Evolutionary conservation across 2,888 invertebrate species (phyloP).

Genomic region (Hypena proboscidalis): DNA sequence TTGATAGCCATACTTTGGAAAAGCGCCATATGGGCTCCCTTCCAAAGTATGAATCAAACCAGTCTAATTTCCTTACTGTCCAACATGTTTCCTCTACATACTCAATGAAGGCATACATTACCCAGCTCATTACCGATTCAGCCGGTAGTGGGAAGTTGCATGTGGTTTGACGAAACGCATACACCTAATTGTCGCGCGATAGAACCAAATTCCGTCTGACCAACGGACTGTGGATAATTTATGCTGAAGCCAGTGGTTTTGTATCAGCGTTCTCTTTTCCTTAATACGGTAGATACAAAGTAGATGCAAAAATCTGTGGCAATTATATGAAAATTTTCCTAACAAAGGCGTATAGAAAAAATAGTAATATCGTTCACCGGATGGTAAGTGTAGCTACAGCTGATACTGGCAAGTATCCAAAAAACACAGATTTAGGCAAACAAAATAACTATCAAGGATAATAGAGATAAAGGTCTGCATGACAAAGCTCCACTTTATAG

Average conservation of each 20-base stretch:
- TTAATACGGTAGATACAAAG: background rate
- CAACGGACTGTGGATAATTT: slow-evolving; percentile 64
- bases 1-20: too few species aligned
- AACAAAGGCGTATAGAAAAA: background rate
- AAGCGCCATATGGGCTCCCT: background rate
- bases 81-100: slow-evolving; percentile 20
- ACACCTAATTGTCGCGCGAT: slow-evolving; percentile 68
- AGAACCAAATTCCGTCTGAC: slow-evolving; percentile 60
- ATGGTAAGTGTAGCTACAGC: too few species aligned
- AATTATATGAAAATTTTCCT: too few species aligned
- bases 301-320: too few species aligned
- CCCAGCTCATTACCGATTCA: slow-evolving; percentile 30
- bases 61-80: slow-evolving; percentile 20
- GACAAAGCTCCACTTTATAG: background rate
- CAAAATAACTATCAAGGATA: too few species aligned
- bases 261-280: slow-evolving; percentile 15
- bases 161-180: slow-evolving; percentile 62
- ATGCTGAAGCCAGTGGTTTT: slow-evolving; percentile 48
- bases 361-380: too few species aligned
- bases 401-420: too few species aligned
- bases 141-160: slow-evolving; percentile 66
- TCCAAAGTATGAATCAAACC: background rate
- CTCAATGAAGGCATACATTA: slow-evolving; percentile 24
- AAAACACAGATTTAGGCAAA: too few species aligned
- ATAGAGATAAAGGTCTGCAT: too few species aligned